Evolutionary conservation across 30 jellyfish, hydroid and myxozoan species (phyloP).

Genomic region (Catostylus mosaicus): DNA sequence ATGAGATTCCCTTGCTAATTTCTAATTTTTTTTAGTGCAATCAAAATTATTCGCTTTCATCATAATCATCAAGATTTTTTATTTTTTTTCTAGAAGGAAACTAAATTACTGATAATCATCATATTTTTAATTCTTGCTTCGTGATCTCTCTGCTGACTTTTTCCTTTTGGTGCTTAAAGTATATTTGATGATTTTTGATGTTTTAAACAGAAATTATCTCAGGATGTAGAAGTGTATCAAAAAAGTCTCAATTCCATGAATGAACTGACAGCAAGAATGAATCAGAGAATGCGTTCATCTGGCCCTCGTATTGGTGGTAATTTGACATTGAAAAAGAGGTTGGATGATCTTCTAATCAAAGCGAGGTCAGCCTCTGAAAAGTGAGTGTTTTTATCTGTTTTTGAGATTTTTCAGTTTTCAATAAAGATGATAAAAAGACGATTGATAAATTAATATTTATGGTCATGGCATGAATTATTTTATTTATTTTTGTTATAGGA

Average conservation of each 20-base stretch:
- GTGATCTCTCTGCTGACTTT: not conserved
- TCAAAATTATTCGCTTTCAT: no score
- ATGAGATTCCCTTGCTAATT: no score
- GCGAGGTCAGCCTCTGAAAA: constrained; percentile 17
- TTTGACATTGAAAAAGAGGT: constrained; percentile 28
- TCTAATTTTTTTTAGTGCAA: no score
- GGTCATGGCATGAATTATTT: no score
- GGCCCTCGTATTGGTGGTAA: not conserved
- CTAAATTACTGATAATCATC: no score
- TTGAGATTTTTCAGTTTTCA: no score
- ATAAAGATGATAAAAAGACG: no score
- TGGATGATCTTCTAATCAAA: not conserved
- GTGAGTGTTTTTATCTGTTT: no score
- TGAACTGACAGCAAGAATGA: constrained; percentile 20
- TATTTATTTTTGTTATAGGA: not conserved
- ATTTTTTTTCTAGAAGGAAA: no score
- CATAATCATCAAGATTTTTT: no score
- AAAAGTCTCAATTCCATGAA: constrained; percentile 34
- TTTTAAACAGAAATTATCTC: constrained; percentile 19
- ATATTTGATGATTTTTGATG: not conserved
- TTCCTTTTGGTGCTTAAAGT: not conserved
- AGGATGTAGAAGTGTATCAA: constrained; percentile 44
- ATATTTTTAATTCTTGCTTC: not conserved
- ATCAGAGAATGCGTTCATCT: constrained; percentile 11
- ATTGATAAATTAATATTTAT: no score